Conservation (phyloP, 2,797 vertebrate species). For the Morelia viridis region DNA sequence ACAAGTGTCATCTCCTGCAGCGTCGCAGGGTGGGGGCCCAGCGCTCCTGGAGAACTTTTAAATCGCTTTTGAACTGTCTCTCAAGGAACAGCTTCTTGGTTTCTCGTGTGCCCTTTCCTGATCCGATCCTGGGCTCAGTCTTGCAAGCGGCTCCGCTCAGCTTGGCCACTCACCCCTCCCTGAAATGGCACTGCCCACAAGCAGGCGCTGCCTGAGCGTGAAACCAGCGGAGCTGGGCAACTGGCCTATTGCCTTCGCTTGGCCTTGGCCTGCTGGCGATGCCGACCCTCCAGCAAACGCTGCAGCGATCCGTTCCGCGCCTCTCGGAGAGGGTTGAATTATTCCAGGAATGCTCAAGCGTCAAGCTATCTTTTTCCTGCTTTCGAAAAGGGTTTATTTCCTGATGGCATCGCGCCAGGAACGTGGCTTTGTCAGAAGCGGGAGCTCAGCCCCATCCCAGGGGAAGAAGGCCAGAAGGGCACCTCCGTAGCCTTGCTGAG, state of each 20-base stretch:
- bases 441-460: neutral
- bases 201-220: too few species aligned
- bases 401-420: fast-evolving
- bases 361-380: neutral
- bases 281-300: too few species aligned
- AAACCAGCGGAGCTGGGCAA: neutral
- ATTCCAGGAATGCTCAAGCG: too few species aligned
- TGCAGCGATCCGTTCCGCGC: neutral
- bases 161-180: neutral
- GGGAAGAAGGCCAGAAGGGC: neutral
- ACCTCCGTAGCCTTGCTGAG: neutral
- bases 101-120: neutral
- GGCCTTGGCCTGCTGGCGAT: neutral
- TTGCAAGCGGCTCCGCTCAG: neutral
- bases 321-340: neutral
- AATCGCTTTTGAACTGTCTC: neutral
- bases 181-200: neutral
- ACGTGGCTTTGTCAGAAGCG: neutral
- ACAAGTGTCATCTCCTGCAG: neutral
- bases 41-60: neutral
- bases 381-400: neutral
- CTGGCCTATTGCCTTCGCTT: neutral
- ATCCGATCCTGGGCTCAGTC: neutral
- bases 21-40: neutral
- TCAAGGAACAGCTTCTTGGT: neutral